These are phyloP conservation scores for Glyphotaelius pellucidus DNA, from an alignment of 2,888 invertebrate genomes.

Conservation along the genomic window DNA sequence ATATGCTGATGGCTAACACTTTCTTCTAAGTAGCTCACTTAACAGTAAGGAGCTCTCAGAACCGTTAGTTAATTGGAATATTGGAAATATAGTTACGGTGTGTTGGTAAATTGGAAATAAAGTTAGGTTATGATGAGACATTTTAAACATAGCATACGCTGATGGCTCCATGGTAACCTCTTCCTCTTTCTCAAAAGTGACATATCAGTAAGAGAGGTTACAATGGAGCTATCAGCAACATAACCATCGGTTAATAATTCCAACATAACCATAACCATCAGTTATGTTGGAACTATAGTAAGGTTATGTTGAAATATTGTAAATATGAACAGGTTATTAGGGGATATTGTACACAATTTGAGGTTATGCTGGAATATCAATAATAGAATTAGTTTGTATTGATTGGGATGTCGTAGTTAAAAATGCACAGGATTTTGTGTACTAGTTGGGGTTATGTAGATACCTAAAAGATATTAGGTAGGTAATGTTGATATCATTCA, in stretches of 20 bases:
- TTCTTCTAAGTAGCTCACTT: not conserved
- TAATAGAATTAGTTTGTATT: too few species aligned
- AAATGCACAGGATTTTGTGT: too few species aligned
- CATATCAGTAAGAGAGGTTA: too few species aligned
- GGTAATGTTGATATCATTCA: not conserved
- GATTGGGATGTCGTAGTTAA: too few species aligned
- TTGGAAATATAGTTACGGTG: not conserved
- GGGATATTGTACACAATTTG: too few species aligned
- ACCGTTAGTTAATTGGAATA: not conserved
- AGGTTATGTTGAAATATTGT: not conserved
- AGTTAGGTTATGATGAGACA: not conserved
- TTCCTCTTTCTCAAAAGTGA: not conserved
- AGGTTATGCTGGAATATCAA: too few species aligned
- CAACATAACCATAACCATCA: not conserved
- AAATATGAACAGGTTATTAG: not conserved
- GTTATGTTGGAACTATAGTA: slow-evolving; percentile 5
- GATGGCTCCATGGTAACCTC: not conserved
- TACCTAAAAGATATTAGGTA: too few species aligned
- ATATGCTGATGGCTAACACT: not conserved
- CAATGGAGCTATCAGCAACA: too few species aligned
- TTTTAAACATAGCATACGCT: not conserved
- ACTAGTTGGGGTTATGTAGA: too few species aligned
- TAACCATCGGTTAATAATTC: too few species aligned
- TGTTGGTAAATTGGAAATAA: not conserved
- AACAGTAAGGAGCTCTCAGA: too few species aligned